These are phyloP conservation scores for Centroberyx gerrardi DNA, from an alignment of 2,797 vertebrate genomes.

Conservation along the genomic window DNA sequence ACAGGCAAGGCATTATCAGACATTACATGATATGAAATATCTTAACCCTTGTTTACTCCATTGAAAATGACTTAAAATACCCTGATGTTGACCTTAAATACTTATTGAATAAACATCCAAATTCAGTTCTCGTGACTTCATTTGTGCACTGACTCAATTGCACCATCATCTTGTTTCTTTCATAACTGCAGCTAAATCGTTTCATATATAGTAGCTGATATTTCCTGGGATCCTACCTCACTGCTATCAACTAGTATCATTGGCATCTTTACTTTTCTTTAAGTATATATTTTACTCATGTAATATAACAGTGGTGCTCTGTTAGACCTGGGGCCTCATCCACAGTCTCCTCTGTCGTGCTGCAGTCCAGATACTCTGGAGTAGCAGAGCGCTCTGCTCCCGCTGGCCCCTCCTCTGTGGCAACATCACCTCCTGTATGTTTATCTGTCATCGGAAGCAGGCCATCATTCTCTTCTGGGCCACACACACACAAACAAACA, in stretches of 20 bases:
- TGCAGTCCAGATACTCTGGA: slow-evolving; percentile 6
- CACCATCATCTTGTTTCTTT: slow-evolving; percentile 5
- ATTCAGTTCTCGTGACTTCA: neutral
- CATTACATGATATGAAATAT: neutral
- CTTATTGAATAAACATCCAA: neutral
- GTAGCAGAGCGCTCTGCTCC: neutral
- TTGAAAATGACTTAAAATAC: neutral
- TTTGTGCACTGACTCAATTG: slow-evolving; percentile 18
- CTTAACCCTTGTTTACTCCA: too few relatives aligned
- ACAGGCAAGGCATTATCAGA: neutral
- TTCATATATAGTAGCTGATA: too few relatives aligned
- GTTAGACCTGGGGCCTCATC: slow-evolving; percentile 49
- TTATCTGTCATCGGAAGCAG: slow-evolving; percentile 18
- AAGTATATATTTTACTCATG: neutral
- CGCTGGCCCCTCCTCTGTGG: slow-evolving; percentile 11
- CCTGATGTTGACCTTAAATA: neutral
- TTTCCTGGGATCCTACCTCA: neutral
- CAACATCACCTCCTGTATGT: slow-evolving; percentile 14
- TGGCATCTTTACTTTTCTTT: neutral
- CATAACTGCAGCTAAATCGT: too few relatives aligned
- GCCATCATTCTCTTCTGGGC: slow-evolving; percentile 32
- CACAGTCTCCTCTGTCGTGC: neutral
- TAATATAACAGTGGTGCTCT: slow-evolving; percentile 7
- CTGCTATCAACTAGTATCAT: neutral
- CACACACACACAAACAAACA: neutral